Percentiles rank a stretch among this genome's conserved stretches.
phyloP scores from a whole-genome alignment of 2,797 vertebrate species.

The Anas flavirostris region DNA sequence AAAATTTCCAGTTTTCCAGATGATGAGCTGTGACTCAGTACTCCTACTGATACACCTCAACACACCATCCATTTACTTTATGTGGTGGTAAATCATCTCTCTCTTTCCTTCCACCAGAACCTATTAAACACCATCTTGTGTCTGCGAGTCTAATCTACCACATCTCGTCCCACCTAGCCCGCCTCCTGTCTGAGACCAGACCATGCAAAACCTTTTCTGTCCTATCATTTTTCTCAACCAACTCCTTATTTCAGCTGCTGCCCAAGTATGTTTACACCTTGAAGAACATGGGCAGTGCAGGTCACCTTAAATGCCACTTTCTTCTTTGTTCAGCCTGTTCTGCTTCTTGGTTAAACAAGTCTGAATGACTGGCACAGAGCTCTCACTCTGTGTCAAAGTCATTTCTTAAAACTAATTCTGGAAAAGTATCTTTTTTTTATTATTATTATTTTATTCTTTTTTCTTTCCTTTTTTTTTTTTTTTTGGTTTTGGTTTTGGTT shows the following conservation, averaged over 20 bases:
- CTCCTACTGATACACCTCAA: slow-evolving; percentile 42
- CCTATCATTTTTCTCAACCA: not conserved
- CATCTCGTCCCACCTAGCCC: not conserved
- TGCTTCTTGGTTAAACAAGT: not conserved
- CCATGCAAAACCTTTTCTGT: not conserved
- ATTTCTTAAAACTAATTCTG: not conserved
- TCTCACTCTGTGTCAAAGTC: not conserved
- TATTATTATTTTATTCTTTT: too few species aligned
- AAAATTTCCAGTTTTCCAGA: slow-evolving; percentile 63
- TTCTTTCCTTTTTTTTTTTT: too few species aligned
- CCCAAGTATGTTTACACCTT: not conserved
- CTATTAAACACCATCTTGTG: not conserved
- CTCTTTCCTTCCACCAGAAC: not conserved
- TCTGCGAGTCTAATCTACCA: not conserved
- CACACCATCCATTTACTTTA: slow-evolving; percentile 55
- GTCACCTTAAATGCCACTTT: not conserved
- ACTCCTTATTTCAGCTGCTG: not conserved
- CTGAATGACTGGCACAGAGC: fast-evolving
- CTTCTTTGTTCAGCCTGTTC: not conserved
- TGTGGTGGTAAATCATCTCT: slow-evolving; percentile 14
- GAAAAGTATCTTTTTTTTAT: not conserved
- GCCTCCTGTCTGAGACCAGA: not conserved
- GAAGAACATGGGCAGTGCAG: not conserved
- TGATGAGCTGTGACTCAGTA: slow-evolving; percentile 65
- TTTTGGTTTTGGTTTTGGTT: too few species aligned